Conservation (phyloP, 2,113 vertebrate genomes). For the Taxidea taxus region DNA sequence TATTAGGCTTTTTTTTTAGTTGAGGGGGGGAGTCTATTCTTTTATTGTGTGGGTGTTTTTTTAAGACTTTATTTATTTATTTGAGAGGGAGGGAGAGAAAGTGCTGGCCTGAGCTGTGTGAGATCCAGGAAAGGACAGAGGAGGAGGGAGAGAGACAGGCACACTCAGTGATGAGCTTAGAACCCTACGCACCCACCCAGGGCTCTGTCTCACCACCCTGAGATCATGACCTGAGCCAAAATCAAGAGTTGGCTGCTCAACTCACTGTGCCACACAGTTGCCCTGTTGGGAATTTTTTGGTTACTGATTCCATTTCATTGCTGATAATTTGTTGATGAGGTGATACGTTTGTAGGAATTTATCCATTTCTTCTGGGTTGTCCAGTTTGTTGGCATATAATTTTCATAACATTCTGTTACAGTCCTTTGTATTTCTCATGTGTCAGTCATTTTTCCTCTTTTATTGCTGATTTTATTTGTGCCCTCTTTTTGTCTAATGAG, state of each 20-base stretch:
- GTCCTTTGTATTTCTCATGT: not conserved
- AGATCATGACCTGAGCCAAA: not conserved
- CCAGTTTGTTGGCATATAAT: not conserved
- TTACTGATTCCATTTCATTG: not conserved
- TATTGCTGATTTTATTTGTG: not conserved
- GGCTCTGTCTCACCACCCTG: not conserved
- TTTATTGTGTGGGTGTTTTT: not conserved
- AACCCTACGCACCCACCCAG: not conserved
- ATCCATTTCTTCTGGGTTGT: not conserved
- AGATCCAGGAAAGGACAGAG: not conserved
- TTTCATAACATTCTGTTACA: not conserved
- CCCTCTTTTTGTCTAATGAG: not conserved
- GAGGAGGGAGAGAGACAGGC: not conserved
- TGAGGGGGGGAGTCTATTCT: not conserved
- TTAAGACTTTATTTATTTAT: not conserved
- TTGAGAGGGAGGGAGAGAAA: not conserved
- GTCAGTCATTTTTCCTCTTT: not conserved
- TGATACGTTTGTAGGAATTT: not conserved
- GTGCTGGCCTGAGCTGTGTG: not conserved
- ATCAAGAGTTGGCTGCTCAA: not conserved
- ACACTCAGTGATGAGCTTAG: no score
- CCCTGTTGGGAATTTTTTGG: not conserved
- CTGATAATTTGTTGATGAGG: not conserved
- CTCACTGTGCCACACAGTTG: not conserved
- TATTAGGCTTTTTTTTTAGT: not conserved